Percentiles rank a stretch among this genome's conserved stretches.
These are phyloP conservation scores for Pandemis heparana DNA, from an alignment of 2,888 invertebrate species.

Conservation along the genomic window DNA sequence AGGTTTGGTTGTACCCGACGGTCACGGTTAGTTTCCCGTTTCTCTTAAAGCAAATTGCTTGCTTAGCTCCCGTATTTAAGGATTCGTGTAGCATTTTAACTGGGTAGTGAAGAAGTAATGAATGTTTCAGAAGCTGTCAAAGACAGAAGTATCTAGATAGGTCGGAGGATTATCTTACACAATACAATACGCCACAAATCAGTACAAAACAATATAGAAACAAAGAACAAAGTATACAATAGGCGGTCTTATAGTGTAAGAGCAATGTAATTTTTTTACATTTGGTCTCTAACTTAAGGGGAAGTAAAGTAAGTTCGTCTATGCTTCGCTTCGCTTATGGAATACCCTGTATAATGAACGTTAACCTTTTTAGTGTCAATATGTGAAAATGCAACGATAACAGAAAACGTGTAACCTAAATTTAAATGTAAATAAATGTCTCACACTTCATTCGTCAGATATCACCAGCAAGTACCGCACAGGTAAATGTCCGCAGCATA, in stretches of 20 bases:
- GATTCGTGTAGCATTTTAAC: background rate
- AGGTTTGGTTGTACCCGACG: constrained; percentile 11
- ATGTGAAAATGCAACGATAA: background rate
- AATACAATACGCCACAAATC: no score
- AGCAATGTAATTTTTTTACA: no score
- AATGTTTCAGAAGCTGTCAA: background rate
- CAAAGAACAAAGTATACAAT: no score
- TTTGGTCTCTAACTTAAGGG: no score
- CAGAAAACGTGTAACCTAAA: background rate
- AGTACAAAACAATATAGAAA: no score
- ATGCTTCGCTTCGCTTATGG: background rate
- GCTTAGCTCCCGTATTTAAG: background rate
- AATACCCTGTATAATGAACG: background rate
- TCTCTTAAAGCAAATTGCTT: constrained; percentile 24
- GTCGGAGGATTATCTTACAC: no score
- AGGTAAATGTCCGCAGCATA: background rate
- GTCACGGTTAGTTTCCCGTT: constrained; percentile 21
- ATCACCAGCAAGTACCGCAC: background rate
- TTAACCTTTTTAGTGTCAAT: background rate
- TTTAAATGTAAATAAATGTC: background rate
- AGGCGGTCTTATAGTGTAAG: no score
- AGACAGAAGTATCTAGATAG: no score
- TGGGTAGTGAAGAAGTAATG: background rate
- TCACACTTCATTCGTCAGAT: background rate
- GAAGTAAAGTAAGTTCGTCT: no score